Percentiles rank a stretch among this genome's conserved stretches.
phyloP scores from a whole-genome alignment of 2,113 vertebrate genomes.

The Empidonax traillii region DNA sequence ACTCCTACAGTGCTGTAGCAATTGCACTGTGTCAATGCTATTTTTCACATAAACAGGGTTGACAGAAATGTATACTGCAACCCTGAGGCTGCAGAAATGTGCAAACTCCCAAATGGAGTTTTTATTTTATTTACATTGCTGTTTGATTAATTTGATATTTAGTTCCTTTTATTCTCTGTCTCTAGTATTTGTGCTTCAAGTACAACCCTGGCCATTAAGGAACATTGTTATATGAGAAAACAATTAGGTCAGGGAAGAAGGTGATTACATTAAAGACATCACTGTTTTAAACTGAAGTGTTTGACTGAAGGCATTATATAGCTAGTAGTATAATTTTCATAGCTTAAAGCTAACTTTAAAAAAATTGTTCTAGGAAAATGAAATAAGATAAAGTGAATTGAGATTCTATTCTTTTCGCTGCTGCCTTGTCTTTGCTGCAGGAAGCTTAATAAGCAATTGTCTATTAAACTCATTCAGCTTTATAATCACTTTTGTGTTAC shows the following conservation, averaged over 20 bases:
- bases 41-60: constrained; percentile 34
- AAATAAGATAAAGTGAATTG: neutral
- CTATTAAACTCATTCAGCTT: neutral
- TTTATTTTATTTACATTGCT: neutral
- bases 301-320: neutral
- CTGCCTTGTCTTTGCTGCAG: neutral
- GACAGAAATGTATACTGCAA: constrained; percentile 35
- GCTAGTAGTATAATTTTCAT: neutral
- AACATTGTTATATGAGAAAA: neutral
- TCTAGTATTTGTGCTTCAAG: neutral
- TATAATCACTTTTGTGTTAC: neutral
- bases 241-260: neutral
- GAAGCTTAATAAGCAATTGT: neutral
- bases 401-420: neutral
- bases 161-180: neutral
- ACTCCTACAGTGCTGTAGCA: neutral
- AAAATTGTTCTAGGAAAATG: neutral
- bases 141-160: neutral
- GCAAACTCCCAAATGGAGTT: neutral
- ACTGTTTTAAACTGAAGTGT: neutral
- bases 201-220: neutral
- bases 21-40: neutral
- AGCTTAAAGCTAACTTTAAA: neutral
- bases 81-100: constrained; percentile 27
- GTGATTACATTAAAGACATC: neutral